Evolutionary conservation across 2,113 vertebrate species (phyloP).

Genomic region (Pteropus alecto): DNA sequence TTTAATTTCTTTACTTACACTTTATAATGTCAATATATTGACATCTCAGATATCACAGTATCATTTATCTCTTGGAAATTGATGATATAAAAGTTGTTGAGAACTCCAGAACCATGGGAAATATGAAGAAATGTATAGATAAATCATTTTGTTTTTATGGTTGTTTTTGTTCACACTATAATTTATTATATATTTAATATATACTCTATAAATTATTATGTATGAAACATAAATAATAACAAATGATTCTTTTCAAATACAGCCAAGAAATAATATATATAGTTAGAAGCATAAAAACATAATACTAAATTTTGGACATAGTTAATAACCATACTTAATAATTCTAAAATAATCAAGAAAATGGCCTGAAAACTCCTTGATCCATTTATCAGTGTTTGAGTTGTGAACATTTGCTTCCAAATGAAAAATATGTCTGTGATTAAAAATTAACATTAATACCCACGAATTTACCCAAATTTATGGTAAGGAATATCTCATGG

Average conservation of each 20-base stretch:
- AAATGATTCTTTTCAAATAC: neutral
- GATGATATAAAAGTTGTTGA: neutral
- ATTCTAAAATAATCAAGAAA: neutral
- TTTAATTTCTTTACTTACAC: neutral
- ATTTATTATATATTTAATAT: neutral
- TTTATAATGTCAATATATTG: conserved; percentile 22
- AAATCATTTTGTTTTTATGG: neutral
- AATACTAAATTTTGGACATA: neutral
- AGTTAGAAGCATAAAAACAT: neutral
- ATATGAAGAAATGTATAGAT: neutral
- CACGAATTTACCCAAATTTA: neutral
- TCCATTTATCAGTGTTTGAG: neutral
- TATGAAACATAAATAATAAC: neutral
- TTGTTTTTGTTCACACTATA: neutral
- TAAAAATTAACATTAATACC: neutral
- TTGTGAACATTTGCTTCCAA: neutral
- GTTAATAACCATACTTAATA: neutral
- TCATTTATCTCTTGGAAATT: neutral
- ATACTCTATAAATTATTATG: neutral
- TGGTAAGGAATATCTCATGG: neutral
- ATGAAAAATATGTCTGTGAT: neutral
- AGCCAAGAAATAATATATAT: neutral
- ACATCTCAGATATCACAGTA: neutral
- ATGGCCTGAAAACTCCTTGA: neutral
- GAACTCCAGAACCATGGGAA: neutral